Evolutionary conservation across 1,140 invertebrate genomes (phyloP).

Genomic region (Drosophila simulans): DNA sequence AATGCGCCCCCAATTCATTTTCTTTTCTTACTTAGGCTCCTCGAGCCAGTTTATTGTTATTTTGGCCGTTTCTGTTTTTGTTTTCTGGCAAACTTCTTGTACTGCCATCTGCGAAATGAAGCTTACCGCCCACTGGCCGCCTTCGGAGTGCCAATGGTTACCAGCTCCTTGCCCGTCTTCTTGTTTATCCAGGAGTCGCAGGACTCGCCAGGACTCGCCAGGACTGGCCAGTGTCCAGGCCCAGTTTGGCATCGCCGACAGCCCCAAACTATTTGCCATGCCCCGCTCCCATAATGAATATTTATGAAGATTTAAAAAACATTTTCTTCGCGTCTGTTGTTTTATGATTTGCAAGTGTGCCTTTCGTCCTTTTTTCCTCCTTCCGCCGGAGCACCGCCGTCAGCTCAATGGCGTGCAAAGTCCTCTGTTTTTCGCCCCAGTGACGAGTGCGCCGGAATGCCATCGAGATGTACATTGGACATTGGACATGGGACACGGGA

Average conservation of each 20-base stretch:
- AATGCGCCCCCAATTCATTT: conserved; percentile 46
- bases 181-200: conserved; percentile 2
- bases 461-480: conserved; percentile 13
- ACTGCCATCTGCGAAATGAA: conserved; percentile 74
- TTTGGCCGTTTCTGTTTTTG: conserved; percentile 54
- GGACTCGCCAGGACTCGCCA: conserved; percentile 6
- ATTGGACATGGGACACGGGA: not conserved
- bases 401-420: conserved; percentile 80
- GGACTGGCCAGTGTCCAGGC: conserved; percentile 40
- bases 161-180: not conserved
- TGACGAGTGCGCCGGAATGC: conserved; percentile 36
- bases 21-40: conserved; percentile 51
- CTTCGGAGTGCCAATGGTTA: conserved; percentile 1
- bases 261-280: conserved; percentile 77
- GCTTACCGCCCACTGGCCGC: conserved; percentile 48
- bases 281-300: conserved; percentile 74
- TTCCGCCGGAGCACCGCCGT: conserved; percentile 32
- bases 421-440: conserved; percentile 71
- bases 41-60: conserved; percentile 70
- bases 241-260: conserved; percentile 57
- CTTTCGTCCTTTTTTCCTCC: conserved; percentile 24
- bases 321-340: conserved; percentile 83
- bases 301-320: conserved; percentile 84
- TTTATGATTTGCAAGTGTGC: conserved; percentile 84
- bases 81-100: conserved; percentile 56